Percentiles rank a stretch among this genome's conserved stretches.
phyloP scores from a whole-genome alignment of 1,140 invertebrate genomes.

The Ips typographus region DNA sequence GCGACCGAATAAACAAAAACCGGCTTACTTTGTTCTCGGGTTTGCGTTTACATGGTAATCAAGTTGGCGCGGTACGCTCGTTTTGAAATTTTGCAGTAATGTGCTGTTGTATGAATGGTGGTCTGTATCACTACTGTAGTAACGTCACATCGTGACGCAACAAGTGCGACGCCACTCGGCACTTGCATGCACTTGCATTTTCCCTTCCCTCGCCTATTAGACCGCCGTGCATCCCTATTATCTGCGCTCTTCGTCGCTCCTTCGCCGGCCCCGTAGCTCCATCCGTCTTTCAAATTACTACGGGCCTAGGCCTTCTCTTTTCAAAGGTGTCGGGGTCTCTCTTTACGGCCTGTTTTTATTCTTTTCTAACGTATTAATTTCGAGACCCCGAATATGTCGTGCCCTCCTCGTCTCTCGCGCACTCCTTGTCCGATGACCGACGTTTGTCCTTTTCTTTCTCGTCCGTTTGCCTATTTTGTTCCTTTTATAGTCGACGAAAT shows the following conservation, averaged over 20 bases:
- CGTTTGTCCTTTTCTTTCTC: slow-evolving; percentile 44
- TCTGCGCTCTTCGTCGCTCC: slow-evolving; percentile 42
- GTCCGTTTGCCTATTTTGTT: slow-evolving; percentile 37
- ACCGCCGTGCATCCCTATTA: slow-evolving; percentile 46
- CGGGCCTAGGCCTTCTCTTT: slow-evolving; percentile 32
- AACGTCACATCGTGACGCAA: slow-evolving; percentile 53
- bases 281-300: slow-evolving; percentile 37
- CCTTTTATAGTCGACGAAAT: slow-evolving; percentile 36
- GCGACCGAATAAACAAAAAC: slow-evolving; percentile 25
- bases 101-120: slow-evolving; percentile 48
- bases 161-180: slow-evolving; percentile 53
- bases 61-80: slow-evolving; percentile 38
- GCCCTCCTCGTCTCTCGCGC: slow-evolving; percentile 22
- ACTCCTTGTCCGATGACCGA: slow-evolving; percentile 45
- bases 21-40: slow-evolving; percentile 38
- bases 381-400: slow-evolving; percentile 40
- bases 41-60: slow-evolving; percentile 40
- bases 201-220: slow-evolving; percentile 45
- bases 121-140: slow-evolving; percentile 49
- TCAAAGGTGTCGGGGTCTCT: slow-evolving; percentile 38
- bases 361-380: slow-evolving; percentile 50
- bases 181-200: slow-evolving; percentile 53
- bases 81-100: slow-evolving; percentile 46
- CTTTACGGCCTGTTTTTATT: slow-evolving; percentile 44
- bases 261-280: slow-evolving; percentile 26